Conservation (phyloP, 37 sponge, comb jelly and placozoan species). For the Chondrosia reniformis region DNA sequence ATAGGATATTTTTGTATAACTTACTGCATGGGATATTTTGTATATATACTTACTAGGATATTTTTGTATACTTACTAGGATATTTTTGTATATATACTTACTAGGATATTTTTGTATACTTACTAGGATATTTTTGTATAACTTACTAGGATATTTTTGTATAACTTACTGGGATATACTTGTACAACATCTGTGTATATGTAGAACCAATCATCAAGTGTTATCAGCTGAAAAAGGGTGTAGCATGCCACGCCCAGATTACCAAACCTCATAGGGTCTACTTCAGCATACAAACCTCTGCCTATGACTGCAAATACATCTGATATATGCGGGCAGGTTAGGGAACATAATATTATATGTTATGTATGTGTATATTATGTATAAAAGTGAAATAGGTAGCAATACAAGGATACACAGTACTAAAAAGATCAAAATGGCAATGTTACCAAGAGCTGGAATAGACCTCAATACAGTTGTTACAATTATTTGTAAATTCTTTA, state of each 20-base stretch:
- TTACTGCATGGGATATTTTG: no score
- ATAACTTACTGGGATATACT: slow-evolving; percentile 34
- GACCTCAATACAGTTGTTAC: slow-evolving; percentile 71
- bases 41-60: no score
- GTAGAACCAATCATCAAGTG: slow-evolving; percentile 90
- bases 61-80: no score
- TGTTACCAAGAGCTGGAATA: slow-evolving; percentile 78
- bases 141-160: no score
- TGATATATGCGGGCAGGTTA: background rate
- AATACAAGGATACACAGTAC: slow-evolving; percentile 55
- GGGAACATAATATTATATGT: background rate
- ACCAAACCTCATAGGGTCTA: slow-evolving; percentile 77
- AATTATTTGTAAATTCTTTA: slow-evolving; percentile 81
- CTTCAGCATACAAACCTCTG: slow-evolving; percentile 70
- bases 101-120: no score
- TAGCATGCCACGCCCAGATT: slow-evolving; percentile 71
- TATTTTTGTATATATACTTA: no score
- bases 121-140: no score
- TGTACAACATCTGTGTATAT: slow-evolving; percentile 61
- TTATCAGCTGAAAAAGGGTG: slow-evolving; percentile 86
- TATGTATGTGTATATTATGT: background rate
- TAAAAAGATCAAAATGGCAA: slow-evolving; percentile 68
- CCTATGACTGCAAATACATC: slow-evolving; percentile 90
- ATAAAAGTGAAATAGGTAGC: background rate
- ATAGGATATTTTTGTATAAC: no score